A percentile compares a stretch with the other conserved stretches of the same genome.
These are phyloP conservation scores for Antechinus flavipes DNA, from an alignment of 2,113 vertebrate species.

Conservation along the genomic window DNA sequence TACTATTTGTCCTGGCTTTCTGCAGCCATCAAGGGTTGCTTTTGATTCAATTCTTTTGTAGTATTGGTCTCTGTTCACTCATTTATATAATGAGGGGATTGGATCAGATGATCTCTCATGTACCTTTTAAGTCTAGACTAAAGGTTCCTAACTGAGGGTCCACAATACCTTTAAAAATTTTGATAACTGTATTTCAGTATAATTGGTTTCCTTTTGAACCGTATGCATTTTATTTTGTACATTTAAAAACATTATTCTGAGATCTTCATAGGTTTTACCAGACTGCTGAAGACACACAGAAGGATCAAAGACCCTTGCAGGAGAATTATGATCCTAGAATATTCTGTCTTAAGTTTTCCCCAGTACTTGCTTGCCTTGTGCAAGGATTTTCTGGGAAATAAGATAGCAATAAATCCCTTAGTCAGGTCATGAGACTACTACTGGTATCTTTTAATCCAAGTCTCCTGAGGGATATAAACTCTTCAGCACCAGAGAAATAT, in stretches of 20 bases:
- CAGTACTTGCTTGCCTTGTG: background rate
- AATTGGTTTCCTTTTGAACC: background rate
- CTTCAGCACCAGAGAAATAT: background rate
- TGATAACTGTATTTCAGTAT: background rate
- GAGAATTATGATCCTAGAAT: background rate
- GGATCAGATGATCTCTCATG: background rate
- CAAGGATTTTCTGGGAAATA: background rate
- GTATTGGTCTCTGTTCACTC: background rate
- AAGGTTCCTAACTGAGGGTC: background rate
- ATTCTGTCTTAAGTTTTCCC: background rate
- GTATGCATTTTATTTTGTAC: background rate
- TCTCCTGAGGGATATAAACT: background rate
- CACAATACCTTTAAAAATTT: background rate
- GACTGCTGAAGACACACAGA: background rate
- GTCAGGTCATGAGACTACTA: background rate
- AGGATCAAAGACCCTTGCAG: background rate
- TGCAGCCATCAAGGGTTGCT: background rate
- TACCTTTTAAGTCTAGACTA: background rate
- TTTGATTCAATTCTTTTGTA: background rate
- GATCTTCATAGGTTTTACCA: background rate
- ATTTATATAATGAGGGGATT: background rate
- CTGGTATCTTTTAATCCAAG: background rate
- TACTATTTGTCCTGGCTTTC: background rate
- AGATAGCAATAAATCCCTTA: background rate
- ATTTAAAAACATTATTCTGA: background rate